A percentile compares a stretch with the other conserved stretches of the same genome.
These are phyloP conservation scores for Corythornis vintsioides DNA, from an alignment of 2,113 vertebrate genomes.

Conservation along the genomic window DNA sequence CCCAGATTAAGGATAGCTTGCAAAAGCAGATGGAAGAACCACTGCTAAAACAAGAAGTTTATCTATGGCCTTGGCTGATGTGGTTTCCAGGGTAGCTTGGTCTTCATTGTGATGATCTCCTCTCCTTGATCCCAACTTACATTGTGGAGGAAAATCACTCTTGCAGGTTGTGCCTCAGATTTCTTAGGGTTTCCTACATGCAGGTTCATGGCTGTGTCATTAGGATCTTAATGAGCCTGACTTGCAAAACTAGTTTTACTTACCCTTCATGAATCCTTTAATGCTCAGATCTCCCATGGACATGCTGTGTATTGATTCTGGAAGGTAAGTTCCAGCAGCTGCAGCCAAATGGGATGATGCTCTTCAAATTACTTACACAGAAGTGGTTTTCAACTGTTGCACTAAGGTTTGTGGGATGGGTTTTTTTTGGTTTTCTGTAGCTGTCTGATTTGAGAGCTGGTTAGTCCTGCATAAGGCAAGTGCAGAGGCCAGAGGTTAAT, in stretches of 20 bases:
- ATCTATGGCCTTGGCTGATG: not conserved
- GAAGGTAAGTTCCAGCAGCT: not conserved
- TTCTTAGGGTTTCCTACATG: not conserved
- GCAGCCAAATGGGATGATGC: not conserved
- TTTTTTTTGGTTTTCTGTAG: not conserved
- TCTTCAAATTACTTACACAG: not conserved
- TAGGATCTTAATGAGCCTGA: not conserved
- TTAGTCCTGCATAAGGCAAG: not conserved
- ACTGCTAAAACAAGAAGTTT: not conserved
- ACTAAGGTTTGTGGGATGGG: not conserved
- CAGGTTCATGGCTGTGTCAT: not conserved
- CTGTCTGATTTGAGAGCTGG: not conserved
- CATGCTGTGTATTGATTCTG: not conserved
- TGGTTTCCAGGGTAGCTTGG: not conserved
- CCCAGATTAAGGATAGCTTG: not conserved
- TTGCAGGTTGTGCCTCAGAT: not conserved
- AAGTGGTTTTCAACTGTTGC: not conserved
- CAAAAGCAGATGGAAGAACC: not conserved
- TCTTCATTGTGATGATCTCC: not conserved
- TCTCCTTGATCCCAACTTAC: not conserved
- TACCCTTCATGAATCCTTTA: not conserved
- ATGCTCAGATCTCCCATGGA: not conserved
- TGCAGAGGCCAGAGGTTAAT: not conserved
- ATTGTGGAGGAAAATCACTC: not conserved
- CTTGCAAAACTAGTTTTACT: slow-evolving; percentile 39